A percentile compares a stretch with the other conserved stretches of the same genome.
Evolutionary conservation across 2,113 vertebrate species (phyloP).

Genomic region (Glaucomys volans): DNA sequence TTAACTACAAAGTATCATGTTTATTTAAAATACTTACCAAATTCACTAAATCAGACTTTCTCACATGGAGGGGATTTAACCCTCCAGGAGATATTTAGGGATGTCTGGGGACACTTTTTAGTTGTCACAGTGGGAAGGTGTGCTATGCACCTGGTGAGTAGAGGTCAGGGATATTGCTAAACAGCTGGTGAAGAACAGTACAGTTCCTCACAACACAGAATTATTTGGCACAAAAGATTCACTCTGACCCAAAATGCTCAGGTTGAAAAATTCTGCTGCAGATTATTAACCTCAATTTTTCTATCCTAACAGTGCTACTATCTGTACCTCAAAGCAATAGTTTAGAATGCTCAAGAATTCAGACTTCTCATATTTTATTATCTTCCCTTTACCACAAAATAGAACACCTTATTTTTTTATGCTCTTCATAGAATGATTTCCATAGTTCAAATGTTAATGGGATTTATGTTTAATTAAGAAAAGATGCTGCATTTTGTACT

Average conservation of each 20-base stretch:
- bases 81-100: neutral
- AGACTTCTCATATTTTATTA: neutral
- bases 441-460: slow-evolving; percentile 29
- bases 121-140: neutral
- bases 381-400: neutral
- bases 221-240: neutral
- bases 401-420: neutral
- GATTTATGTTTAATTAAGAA: slow-evolving; percentile 1
- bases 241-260: neutral
- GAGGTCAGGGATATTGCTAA: neutral
- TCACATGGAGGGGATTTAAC: neutral
- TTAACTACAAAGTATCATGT: neutral
- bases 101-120: neutral
- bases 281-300: neutral
- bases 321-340: neutral
- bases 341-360: slow-evolving; percentile 26
- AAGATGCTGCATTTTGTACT: neutral
- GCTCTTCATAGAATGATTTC: neutral
- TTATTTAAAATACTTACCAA: slow-evolving; percentile 9
- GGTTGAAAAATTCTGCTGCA: neutral
- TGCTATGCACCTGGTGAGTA: neutral
- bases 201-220: neutral
- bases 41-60: neutral
- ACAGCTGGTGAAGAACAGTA: neutral
- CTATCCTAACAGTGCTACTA: neutral